A percentile compares a stretch with the other conserved stretches of the same genome.
Evolutionary conservation across 2,797 vertebrate genomes (phyloP).

Genomic region (Carcharodon carcharias): DNA sequence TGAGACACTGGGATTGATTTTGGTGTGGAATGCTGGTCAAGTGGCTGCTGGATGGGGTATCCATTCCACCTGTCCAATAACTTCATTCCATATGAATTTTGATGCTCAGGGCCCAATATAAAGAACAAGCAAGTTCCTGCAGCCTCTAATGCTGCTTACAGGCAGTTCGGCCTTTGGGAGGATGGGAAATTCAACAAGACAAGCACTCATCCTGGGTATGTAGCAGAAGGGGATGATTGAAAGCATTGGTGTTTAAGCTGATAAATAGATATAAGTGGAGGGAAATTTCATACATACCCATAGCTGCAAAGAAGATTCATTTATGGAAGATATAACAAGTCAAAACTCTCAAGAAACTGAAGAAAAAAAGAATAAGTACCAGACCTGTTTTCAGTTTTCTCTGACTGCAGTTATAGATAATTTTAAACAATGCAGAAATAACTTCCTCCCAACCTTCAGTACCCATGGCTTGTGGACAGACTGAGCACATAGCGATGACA

Average conservation of each 20-base stretch:
- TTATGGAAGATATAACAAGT: not conserved
- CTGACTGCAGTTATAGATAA: not conserved
- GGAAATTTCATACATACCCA: not conserved
- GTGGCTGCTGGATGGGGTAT: not conserved
- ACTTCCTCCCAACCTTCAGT: not conserved
- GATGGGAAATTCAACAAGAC: not conserved
- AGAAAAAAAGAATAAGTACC: not conserved
- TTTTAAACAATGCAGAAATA: not conserved
- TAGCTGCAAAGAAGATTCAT: not conserved
- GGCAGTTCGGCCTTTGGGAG: not conserved
- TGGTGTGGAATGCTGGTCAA: not conserved
- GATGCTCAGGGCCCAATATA: not conserved
- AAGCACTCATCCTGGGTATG: not conserved
- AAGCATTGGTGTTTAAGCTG: not conserved
- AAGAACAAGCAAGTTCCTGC: not conserved
- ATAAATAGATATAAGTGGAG: not conserved
- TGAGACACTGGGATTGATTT: not conserved
- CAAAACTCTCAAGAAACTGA: not conserved
- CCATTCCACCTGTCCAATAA: not conserved
- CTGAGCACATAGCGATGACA: not conserved
- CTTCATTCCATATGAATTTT: not conserved
- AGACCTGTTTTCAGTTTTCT: not conserved
- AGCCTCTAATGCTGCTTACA: not conserved
- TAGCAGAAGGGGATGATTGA: not conserved
- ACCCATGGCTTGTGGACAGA: not conserved